Percentiles rank a stretch among this genome's conserved stretches.
Evolutionary conservation across 2,888 invertebrate genomes (phyloP).

Genomic region (Scrobipalpa costella): DNA sequence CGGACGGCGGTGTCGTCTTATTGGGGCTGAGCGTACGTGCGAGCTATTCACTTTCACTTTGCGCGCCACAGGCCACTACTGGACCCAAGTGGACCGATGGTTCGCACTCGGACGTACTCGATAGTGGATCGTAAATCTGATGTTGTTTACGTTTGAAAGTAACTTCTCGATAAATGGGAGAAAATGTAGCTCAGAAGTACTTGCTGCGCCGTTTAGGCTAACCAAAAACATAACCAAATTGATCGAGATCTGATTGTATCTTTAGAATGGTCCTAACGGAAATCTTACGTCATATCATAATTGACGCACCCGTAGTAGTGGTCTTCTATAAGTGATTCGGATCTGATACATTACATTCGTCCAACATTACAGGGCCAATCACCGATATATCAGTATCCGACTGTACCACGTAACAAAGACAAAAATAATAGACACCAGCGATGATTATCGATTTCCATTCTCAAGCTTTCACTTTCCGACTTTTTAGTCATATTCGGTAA

Average conservation of each 20-base stretch:
- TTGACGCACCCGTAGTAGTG: not conserved
- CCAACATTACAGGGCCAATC: not conserved
- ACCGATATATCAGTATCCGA: conserved; percentile 22
- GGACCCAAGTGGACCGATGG: conserved; percentile 44
- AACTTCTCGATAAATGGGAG: not conserved
- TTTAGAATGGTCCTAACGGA: no score
- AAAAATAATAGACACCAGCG: conserved; percentile 38
- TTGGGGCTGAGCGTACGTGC: conserved; percentile 75
- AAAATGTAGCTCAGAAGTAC: not conserved
- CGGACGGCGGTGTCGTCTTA: conserved; percentile 78
- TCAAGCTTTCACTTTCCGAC: conserved; percentile 59
- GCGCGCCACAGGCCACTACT: conserved; percentile 60
- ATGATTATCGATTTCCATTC: conserved; percentile 47
- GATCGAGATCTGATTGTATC: no score
- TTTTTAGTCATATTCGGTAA: conserved; percentile 41
- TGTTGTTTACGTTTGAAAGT: not conserved
- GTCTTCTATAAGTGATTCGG: not conserved
- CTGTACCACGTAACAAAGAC: conserved; percentile 35
- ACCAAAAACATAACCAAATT: no score
- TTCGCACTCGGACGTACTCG: conserved; percentile 20
- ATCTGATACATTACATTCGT: not conserved
- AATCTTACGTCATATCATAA: not conserved
- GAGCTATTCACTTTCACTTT: conserved; percentile 78
- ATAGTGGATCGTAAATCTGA: conserved; percentile 19
- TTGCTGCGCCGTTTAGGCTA: not conserved